Percentiles rank a stretch among this genome's conserved stretches.
These are phyloP conservation scores for Scaptomyza pallida DNA, from an alignment of 1,140 invertebrate genomes.

Conservation along the genomic window DNA sequence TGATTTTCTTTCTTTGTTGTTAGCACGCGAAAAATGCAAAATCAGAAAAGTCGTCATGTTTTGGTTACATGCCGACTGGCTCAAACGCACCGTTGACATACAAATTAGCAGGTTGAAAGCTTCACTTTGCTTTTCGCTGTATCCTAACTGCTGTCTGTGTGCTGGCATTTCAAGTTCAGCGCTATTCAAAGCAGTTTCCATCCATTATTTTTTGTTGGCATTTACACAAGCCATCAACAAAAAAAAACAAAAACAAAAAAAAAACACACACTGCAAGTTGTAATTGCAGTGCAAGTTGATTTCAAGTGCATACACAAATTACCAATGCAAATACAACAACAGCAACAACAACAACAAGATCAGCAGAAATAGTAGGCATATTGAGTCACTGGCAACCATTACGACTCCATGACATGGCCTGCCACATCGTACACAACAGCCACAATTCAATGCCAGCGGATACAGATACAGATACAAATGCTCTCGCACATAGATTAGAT, in stretches of 20 bases:
- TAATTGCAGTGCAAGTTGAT: conserved; percentile 48
- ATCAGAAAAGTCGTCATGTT: conserved; percentile 25
- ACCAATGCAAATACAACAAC: conserved; percentile 68
- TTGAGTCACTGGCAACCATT: conserved; percentile 58
- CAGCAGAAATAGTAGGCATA: conserved; percentile 63
- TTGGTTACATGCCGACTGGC: conserved; percentile 13
- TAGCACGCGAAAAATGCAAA: conserved; percentile 56
- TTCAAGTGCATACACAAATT: conserved; percentile 81
- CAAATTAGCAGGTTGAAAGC: conserved; percentile 66
- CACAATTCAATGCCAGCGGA: conserved; percentile 63
- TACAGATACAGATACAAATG: conserved; percentile 53
- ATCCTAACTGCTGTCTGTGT: conserved; percentile 20
- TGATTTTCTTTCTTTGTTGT: conserved; percentile 12
- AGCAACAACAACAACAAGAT: conserved; percentile 50
- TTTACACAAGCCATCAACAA: background rate
- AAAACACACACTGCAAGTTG: conserved; percentile 23
- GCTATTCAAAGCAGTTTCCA: conserved; percentile 15
- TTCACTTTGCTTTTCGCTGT: conserved; percentile 10
- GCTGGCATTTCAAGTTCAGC: conserved; percentile 71
- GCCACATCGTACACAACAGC: conserved; percentile 29
- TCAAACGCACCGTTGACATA: conserved; percentile 57
- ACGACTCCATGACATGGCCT: conserved; percentile 42
- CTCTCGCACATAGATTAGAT: background rate
- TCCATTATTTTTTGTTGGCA: too few relatives aligned
- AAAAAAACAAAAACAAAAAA: too few relatives aligned